These are phyloP conservation scores for Hystrix brachyura DNA, from an alignment of 2,113 vertebrate genomes.

Conservation along the genomic window DNA sequence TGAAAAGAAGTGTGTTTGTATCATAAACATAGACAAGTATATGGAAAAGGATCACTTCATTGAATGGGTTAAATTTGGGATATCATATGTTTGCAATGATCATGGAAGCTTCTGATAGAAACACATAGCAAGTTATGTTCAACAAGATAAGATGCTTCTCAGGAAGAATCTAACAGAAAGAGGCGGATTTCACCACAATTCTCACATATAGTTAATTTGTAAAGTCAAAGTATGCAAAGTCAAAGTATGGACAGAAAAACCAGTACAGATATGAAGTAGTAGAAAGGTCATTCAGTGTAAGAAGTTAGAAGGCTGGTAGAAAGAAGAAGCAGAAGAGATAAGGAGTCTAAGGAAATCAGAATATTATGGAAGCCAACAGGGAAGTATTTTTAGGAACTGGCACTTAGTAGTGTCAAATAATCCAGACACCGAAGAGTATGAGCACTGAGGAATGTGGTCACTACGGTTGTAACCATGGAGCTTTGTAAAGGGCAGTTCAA, in stretches of 20 bases:
- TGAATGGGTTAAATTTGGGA: background rate
- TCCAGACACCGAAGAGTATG: background rate
- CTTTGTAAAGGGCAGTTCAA: background rate
- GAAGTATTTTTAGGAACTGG: background rate
- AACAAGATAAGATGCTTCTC: background rate
- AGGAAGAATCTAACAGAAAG: background rate
- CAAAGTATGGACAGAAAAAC: background rate
- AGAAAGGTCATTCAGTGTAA: background rate
- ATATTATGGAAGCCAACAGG: background rate
- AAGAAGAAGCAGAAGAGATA: background rate
- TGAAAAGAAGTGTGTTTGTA: background rate
- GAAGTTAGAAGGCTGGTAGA: background rate
- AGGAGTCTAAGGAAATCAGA: background rate
- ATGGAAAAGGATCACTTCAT: background rate
- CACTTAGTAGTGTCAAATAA: background rate
- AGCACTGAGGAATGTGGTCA: background rate
- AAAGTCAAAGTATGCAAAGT: background rate
- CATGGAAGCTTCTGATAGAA: background rate
- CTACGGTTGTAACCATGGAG: background rate
- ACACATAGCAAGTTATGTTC: background rate
- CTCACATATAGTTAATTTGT: background rate
- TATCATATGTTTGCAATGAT: slow-evolving; percentile 5
- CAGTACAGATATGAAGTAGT: background rate
- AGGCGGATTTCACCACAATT: background rate
- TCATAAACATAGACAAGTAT: background rate